A percentile compares a stretch with the other conserved stretches of the same genome.
Evolutionary conservation across 2,888 invertebrate genomes (phyloP).

Genomic region (Troides oblongomaculatus): DNA sequence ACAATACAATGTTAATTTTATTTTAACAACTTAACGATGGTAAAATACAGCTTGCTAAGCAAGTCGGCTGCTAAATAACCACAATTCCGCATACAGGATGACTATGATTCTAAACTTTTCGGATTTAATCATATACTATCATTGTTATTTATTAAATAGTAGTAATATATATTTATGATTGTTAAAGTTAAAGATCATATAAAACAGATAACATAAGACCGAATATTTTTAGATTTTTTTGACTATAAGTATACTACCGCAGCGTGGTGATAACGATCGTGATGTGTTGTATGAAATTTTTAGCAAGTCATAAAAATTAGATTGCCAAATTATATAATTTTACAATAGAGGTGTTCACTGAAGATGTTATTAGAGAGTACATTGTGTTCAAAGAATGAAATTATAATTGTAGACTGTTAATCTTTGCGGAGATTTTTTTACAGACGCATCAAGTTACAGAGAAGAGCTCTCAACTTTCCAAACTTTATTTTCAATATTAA

Average conservation of each 20-base stretch:
- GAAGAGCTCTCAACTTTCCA: neutral
- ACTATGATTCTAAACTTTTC: neutral
- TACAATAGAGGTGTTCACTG: too few relatives aligned
- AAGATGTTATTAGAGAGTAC: too few relatives aligned
- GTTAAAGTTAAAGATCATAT: too few relatives aligned
- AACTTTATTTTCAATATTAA: neutral
- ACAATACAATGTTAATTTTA: conserved; percentile 22
- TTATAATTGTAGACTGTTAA: neutral
- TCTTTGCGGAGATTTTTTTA: neutral
- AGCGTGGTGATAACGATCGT: too few relatives aligned
- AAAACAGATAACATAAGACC: neutral
- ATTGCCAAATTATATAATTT: too few relatives aligned
- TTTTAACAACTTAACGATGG: conserved; percentile 23
- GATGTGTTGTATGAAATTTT: too few relatives aligned
- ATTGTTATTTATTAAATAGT: neutral
- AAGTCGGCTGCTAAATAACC: conserved; percentile 5
- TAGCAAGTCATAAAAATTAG: too few relatives aligned
- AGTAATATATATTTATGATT: neutral
- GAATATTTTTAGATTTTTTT: too few relatives aligned
- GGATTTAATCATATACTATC: neutral
- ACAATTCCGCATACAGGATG: neutral
- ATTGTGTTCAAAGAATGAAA: neutral
- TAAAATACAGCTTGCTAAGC: conserved; percentile 2
- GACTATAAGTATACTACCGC: too few relatives aligned
- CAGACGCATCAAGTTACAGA: neutral